Evolutionary conservation across 2,113 vertebrate genomes (phyloP).

Genomic region (Odocoileus hemionus): DNA sequence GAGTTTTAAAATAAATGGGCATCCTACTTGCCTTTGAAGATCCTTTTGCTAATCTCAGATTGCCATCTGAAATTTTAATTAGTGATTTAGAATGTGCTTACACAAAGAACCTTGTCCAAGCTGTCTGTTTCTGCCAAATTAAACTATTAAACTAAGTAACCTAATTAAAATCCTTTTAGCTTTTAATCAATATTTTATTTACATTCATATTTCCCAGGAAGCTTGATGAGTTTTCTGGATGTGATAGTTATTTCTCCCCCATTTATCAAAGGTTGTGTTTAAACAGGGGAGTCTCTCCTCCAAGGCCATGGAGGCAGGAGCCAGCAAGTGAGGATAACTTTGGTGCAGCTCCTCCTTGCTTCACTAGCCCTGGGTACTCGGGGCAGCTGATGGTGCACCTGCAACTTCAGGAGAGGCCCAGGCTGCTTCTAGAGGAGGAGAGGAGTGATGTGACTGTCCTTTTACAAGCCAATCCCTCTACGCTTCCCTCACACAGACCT

Average conservation of each 20-base stretch:
- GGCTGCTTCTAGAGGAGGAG: neutral
- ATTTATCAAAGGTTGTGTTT: conserved; percentile 54
- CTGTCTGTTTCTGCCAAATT: conserved; percentile 80
- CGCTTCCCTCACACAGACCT: neutral
- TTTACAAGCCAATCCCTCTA: neutral
- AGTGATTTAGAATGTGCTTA: conserved; percentile 74
- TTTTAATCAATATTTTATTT: conserved; percentile 85
- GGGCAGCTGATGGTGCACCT: neutral
- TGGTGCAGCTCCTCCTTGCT: neutral
- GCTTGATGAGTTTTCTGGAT: conserved; percentile 72
- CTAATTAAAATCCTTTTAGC: conserved; percentile 84
- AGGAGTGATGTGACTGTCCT: neutral
- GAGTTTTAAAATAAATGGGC: conserved; percentile 65
- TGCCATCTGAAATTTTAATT: conserved; percentile 80
- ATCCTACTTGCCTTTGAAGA: conserved; percentile 76
- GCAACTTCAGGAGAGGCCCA: neutral
- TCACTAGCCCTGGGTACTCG: neutral
- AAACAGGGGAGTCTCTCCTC: neutral
- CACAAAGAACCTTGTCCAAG: conserved; percentile 75
- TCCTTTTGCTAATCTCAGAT: conserved; percentile 73
- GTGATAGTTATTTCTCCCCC: conserved; percentile 57
- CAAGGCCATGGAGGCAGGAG: neutral
- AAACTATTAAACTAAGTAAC: conserved; percentile 82
- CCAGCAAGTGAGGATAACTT: neutral
- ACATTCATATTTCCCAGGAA: conserved; percentile 75